Conservation (phyloP, 2,797 vertebrate genomes). For the Sebastes umbrosus region DNA sequence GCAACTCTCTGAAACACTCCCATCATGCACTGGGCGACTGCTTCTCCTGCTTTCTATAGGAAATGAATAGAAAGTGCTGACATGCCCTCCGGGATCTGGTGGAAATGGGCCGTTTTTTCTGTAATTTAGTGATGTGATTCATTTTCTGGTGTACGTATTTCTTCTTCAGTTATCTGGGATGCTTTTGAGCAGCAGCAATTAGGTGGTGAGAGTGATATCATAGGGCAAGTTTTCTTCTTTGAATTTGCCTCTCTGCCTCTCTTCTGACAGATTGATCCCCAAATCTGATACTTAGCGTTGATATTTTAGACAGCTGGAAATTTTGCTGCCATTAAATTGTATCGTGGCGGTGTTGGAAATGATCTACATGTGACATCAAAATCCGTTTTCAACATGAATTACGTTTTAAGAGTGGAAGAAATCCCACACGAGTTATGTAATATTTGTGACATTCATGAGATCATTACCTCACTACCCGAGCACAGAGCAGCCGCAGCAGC, state of each 20-base stretch:
- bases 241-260: not conserved
- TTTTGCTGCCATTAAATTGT: not conserved
- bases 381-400: not conserved
- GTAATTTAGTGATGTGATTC: not conserved
- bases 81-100: not conserved
- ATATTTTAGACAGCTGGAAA: conserved; percentile 1
- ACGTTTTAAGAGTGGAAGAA: not conserved
- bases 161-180: not conserved
- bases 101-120: not conserved
- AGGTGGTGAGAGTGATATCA: not conserved
- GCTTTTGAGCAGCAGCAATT: not conserved
- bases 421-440: conserved; percentile 34
- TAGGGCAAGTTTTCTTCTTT: not conserved
- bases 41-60: not conserved
- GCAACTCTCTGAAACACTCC: not conserved
- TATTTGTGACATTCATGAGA: conserved; percentile 30
- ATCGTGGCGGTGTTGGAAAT: not conserved
- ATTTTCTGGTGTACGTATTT: not conserved
- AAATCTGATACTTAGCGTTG: not conserved
- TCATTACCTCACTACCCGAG: conserved; percentile 31
- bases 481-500: conserved; percentile 26
- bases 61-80: not conserved
- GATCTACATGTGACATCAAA: not conserved
- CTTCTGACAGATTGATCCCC: not conserved
- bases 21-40: not conserved